Base-by-base conservation (phyloP, 2,113 vertebrate genomes). In the Todiramphus saurophagus region DNA sequence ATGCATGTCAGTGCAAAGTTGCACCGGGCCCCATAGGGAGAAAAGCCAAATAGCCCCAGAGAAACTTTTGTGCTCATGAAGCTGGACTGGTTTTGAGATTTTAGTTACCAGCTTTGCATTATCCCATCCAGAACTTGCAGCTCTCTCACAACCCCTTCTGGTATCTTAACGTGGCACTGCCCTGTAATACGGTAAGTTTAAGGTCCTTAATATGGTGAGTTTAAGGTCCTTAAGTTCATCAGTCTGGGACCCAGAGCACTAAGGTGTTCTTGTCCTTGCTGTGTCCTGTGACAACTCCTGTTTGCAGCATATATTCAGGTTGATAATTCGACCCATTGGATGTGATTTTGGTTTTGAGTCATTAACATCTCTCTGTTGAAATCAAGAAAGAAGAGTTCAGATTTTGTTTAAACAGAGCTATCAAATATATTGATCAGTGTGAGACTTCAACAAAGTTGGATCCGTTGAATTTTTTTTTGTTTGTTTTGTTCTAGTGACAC, bases 131-230 rank as follows among this genome's bases (percentile, higher is more conserved):
- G 79, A 84, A 92, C 77, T 53, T 74, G 14, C 55, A 41, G 44
- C 7, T 70, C 2, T 1, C 27, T 69, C 14, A 0, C 35, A 41
- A n/a, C 13, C 28, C 0, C 0, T 80, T 83, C 28, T 63, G 9
- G 13, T 41, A 7, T 33, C 55, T 59, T 55, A 53, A 13, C 1
- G 0, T 6, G 37, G 21, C 6, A 25, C 27, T 80, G 28, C 39
- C 16, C 16, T 64, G 18, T 19, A 21, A 11, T 11, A 3, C 10
- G 10, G 0, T 21, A 7, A 15, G 2, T 44, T 87, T 50, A 27
- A 84, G 16, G 15, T 77, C 30, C 18, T 30, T 9, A 20, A 23
- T 12, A 3, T 11, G 11, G 0, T 21, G 9, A 15, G 2, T 44
- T 87, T 50, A 24, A 84, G 16, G 15, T 77, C 30, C 18, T 30